Evolutionary conservation across 2,113 vertebrate genomes (phyloP).

Genomic region (Ammodytes marinus): DNA sequence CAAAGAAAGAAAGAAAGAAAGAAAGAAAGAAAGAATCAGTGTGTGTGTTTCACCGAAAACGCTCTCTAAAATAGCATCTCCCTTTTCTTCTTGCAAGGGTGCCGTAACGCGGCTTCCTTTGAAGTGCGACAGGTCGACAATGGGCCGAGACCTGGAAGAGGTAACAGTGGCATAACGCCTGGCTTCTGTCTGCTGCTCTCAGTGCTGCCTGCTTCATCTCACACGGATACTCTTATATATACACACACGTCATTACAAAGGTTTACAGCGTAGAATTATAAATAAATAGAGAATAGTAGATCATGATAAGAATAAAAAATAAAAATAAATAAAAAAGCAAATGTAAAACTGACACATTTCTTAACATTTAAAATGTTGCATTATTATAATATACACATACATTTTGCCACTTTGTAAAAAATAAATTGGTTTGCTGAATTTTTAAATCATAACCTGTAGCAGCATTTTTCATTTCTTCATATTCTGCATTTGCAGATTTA

Average conservation of each 20-base stretch:
- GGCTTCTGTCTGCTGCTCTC: slow-evolving; percentile 71
- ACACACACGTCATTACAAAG: slow-evolving; percentile 1
- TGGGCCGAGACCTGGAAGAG: slow-evolving; percentile 87
- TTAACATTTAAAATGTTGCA: not conserved
- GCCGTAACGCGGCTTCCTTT: slow-evolving; percentile 88
- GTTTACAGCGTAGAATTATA: not conserved
- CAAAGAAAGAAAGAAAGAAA: not conserved
- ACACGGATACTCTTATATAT: slow-evolving; percentile 40
- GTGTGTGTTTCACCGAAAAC: slow-evolving; percentile 38
- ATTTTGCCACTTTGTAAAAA: not conserved
- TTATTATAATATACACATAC: not conserved
- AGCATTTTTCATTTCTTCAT: not conserved
- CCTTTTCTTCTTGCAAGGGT: slow-evolving; percentile 83
- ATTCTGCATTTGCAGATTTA: slow-evolving; percentile 14
- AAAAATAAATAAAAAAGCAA: slow-evolving; percentile 19
- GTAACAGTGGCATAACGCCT: slow-evolving; percentile 78
- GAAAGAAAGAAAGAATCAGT: not conserved
- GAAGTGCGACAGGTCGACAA: slow-evolving; percentile 92
- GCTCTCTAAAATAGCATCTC: slow-evolving; percentile 72
- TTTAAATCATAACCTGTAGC: slow-evolving; percentile 3
- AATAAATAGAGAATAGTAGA: not conserved
- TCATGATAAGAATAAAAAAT: slow-evolving; percentile 11
- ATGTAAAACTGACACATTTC: not conserved
- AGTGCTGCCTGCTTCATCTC: slow-evolving; percentile 51
- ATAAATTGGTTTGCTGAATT: not conserved